Evolutionary conservation across 2,113 vertebrate species (phyloP).

Genomic region (Meleagris gallopavo): DNA sequence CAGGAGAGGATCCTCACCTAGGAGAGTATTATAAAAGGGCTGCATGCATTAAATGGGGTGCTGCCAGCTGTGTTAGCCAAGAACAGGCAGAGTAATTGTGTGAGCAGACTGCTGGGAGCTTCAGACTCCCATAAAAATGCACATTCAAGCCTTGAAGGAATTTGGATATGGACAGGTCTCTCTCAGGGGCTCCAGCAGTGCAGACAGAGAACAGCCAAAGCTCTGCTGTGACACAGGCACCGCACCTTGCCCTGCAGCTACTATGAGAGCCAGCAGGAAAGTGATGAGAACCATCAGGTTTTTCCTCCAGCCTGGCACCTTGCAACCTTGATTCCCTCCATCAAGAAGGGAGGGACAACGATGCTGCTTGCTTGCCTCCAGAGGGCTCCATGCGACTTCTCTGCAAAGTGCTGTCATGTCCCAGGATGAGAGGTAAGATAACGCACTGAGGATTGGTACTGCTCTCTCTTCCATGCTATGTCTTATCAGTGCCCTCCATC

Average conservation of each 20-base stretch:
- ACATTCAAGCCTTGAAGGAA: not conserved
- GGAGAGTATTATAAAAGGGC: not conserved
- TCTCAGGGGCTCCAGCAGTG: not conserved
- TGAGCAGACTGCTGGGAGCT: not conserved
- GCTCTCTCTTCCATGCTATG: not conserved
- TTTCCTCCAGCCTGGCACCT: not conserved
- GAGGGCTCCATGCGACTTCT: slow-evolving; percentile 55
- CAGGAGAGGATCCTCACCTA: not conserved
- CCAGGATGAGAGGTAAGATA: not conserved
- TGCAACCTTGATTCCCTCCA: not conserved
- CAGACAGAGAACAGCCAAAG: not conserved
- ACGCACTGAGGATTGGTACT: not conserved
- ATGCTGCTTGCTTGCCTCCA: slow-evolving; percentile 30
- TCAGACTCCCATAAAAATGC: not conserved
- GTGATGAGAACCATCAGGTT: fast-evolving
- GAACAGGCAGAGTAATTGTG: fast-evolving
- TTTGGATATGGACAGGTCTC: not conserved
- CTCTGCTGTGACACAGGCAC: fast-evolving
- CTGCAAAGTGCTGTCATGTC: not conserved
- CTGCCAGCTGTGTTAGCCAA: not conserved
- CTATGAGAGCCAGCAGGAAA: not conserved
- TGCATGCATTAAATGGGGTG: not conserved
- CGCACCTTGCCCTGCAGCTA: not conserved
- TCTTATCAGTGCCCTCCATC: not conserved
- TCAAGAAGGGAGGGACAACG: not conserved